Base-by-base conservation (phyloP, 1,140 invertebrate genomes). In the Procambarus clarkii region DNA sequence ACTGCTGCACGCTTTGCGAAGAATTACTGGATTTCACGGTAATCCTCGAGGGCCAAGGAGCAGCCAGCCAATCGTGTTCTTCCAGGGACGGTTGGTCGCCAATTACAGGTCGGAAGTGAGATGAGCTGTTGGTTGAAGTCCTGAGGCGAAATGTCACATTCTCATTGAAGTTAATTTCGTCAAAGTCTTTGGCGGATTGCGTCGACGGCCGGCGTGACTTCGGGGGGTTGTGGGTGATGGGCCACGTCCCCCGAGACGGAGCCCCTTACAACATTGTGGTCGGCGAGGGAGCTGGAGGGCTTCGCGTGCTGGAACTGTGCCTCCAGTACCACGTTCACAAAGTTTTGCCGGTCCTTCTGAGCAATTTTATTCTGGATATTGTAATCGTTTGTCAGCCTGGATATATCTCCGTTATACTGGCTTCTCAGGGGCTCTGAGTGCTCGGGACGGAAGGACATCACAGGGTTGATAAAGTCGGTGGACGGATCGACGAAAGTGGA, bases 291-390 rank as follows among this genome's bases (percentile, higher is more conserved):
- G 8, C 69, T n/a, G 7, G 50, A 54, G 18, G 74, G 60, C 18
- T n/a, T 85, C 0, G 24, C 48, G 54, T 91, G 88, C 50, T 79
- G 88, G 74, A 86, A 80, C 44, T 78, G 82, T 8, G 82, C 50
- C 18, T 82, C 82, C 11, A 91, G 60, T 18, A 91, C 81, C 11
- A 86, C 60, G 54, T 69, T 85, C n/a, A 91, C 54, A 50, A 79
- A 86, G 34, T 85, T 78, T 4, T 79, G 76, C 46, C 79, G 45
- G 58, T 84, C 76, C 54, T 78, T 78, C 15, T 79, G 48, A 21
- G 46, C 34, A 46, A 91, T 91, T 18, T 91, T 64, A 74, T 91
- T 86, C 58, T 78, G 81, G 15, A 84, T 15, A 45, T 69, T 46
- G 64, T 82, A 89, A 4, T 46, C 69, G 7, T 82, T 82, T n/a